Evolutionary conservation across 2,113 vertebrate genomes (phyloP), one percentile per base, ranked within the genome.

Genomic region (Nanorana parkeri): DNA sequence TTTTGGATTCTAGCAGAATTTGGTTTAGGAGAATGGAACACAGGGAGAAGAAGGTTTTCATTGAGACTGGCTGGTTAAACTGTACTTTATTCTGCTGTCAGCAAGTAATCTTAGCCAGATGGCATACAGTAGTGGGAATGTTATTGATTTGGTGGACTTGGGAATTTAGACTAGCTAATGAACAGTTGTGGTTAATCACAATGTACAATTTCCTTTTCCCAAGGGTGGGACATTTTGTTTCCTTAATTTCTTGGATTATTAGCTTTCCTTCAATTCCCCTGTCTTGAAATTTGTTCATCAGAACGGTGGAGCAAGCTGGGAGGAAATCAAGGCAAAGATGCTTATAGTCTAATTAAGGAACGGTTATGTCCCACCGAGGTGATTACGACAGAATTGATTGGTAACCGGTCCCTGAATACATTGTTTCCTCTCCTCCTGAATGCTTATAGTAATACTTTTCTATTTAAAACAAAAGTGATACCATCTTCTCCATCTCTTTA

Each of bases 111-210:
- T 78, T 36, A 32, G 26, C 64, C 77, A 67, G 64, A 65, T 78
- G 77, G 64, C 55, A 24, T 55, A 67, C 76, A 78, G 76, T 78
- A 60, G 52, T 19, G 65, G 52, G 65, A 66, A 58, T 56, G 77
- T 79, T 79, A 68, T 68, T 79, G 77, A 79, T 79, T 68, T 79
- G 77, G 77, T 68, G 54, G 64, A 66, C 7, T 24, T 60, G 77
- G 77, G 55, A 75, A 75, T 75, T 60, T 13, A 47, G 28, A 13
- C 21, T 10, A 15, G 21, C 51, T 58, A 79, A 79, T 61, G 66
- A 68, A 68, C 65, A 79, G 65, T 56, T 68, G 65, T 58, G 77
- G 52, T 60, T 69, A 68, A 68, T 58, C 65, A 67, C 77, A 68
- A n/a, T 19, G 24, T 60, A 69, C 51, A 68, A 55, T 32, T 69